Evolutionary conservation across 1,140 invertebrate species (phyloP), one percentile per base, ranked within the genome.

Genomic region (Trichoplusia ni): DNA sequence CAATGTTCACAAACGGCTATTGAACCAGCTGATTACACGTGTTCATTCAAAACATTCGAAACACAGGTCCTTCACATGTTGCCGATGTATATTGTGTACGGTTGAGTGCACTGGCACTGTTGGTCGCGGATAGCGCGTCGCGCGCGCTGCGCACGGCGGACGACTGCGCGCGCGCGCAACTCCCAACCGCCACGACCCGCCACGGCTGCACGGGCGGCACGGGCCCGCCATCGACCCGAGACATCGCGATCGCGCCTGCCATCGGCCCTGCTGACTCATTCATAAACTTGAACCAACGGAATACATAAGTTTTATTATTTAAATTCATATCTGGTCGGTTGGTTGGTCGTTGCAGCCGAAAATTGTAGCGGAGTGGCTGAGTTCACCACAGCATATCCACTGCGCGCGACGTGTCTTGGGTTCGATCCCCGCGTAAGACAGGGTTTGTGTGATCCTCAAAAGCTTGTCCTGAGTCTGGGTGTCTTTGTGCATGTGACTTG

Each of bases 91-190:
- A n/a, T n/a, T n/a, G n/a, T n/a, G n/a, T n/a, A n/a, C n/a, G n/a
- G n/a, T n/a, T n/a, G n/a, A n/a, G 11, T 33, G 29, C 29, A 33
- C 29, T n/a, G 29, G 25, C 19, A 58, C 38, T 58, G 40, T 37
- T 29, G 29, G 47, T 11, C 8, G 1, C 38, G 38, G 38, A 18
- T 53, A 53, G 4, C 7, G 5, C 1, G 16, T 31, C 56, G 42
- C 56, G 54, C 27, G 56, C 13, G n/a, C 18, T 8, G 56, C 56
- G 56, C 56, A 42, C 47, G 29, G 56, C 42, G 56, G 56, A 60
- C 56, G 46, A 64, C 42, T 38, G 29, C 47, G 64, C 73, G 71
- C 68, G 42, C 56, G 69, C 71, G 67, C 77, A 72, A 33, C 44
- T 51, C 51, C 51, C 60, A 60, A 35, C 47, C 31, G 60, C 58